Conservation (phyloP, 2,113 vertebrate species). For the Rhinolophus sinicus region DNA sequence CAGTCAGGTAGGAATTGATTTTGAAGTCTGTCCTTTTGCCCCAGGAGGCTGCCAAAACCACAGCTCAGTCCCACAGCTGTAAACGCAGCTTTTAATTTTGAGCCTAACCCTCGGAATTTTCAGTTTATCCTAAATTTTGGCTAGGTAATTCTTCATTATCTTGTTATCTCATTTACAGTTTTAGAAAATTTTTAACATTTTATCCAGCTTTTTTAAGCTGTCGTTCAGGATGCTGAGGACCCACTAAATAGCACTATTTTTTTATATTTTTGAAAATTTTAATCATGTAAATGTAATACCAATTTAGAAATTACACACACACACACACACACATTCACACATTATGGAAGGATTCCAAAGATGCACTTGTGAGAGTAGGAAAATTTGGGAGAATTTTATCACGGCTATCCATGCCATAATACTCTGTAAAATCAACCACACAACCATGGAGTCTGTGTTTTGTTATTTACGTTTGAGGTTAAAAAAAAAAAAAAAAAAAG, state of each 20-base stretch:
- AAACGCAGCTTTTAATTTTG: constrained; percentile 33
- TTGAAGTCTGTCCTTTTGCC: not conserved
- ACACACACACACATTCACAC: not conserved
- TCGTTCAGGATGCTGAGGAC: not conserved
- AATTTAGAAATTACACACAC: not conserved
- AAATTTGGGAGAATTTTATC: constrained; percentile 47
- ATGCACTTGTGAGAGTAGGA: not conserved
- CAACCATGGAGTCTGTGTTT: constrained; percentile 55
- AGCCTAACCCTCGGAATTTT: not conserved
- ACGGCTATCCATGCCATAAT: not conserved
- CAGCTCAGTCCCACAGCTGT: not conserved
- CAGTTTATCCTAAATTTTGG: not conserved
- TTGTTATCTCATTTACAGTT: not conserved
- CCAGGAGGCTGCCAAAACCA: not conserved
- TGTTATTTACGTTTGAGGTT: constrained; percentile 73
- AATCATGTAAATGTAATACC: not conserved
- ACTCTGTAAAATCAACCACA: constrained; percentile 45
- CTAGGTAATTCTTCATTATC: not conserved
- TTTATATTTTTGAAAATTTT: not conserved
- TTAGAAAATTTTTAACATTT: not conserved
- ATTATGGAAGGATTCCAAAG: constrained; percentile 10
- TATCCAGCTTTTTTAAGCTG: not conserved
- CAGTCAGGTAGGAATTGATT: not conserved
- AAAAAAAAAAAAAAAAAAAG: constrained; percentile 6
- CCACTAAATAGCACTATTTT: not conserved